Evolutionary conservation across 2,113 vertebrate species (phyloP).

Genomic region (Mustela nigripes): DNA sequence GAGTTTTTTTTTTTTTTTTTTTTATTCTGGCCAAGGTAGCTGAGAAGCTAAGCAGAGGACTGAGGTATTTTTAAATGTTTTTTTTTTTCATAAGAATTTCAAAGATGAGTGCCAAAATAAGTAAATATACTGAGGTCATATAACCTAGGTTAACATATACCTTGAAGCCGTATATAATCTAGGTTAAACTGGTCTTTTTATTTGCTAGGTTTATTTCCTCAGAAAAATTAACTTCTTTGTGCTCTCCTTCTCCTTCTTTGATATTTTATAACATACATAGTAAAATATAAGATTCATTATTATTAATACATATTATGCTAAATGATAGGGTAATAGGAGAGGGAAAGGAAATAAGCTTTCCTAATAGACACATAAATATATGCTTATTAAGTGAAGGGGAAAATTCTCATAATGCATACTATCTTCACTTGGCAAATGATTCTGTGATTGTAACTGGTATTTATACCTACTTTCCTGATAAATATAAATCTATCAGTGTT

Average conservation of each 20-base stretch:
- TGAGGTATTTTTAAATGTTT: background rate
- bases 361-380: background rate
- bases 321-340: background rate
- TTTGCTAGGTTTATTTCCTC: background rate
- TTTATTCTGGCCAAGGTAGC: background rate
- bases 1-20: background rate
- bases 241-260: background rate
- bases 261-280: background rate
- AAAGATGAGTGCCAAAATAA: background rate
- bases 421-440: background rate
- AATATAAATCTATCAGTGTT: background rate
- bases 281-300: background rate
- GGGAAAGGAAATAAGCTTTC: background rate
- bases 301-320: background rate
- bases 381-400: background rate
- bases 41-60: background rate
- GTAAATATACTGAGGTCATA: background rate
- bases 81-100: constrained; percentile 37
- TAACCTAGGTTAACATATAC: background rate
- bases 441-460: background rate
- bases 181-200: background rate
- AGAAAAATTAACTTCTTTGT: background rate
- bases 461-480: background rate
- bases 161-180: background rate
- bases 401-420: background rate